Percentiles rank a stretch among this genome's conserved stretches.
These are phyloP conservation scores for Ridgeia piscesae DNA, from an alignment of 1,140 invertebrate species.

Conservation along the genomic window DNA sequence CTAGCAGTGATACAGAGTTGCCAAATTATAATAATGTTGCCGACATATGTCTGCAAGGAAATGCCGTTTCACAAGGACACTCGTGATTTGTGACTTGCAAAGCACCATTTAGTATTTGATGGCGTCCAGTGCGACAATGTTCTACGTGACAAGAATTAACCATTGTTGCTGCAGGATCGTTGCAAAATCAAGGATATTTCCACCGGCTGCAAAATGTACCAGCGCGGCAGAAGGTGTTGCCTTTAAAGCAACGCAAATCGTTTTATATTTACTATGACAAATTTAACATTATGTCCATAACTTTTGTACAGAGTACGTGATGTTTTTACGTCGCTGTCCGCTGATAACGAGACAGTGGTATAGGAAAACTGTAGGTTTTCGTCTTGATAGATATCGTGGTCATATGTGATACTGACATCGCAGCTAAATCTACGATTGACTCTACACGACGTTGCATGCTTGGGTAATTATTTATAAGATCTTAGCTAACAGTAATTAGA, in stretches of 20 bases:
- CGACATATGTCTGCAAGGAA: background rate
- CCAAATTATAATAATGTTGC: background rate
- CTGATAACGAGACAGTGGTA: background rate
- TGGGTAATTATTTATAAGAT: conserved; percentile 2
- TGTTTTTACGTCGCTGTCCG: background rate
- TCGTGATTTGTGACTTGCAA: background rate
- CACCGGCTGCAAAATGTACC: background rate
- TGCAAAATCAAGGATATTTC: conserved; percentile 1
- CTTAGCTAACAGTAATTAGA: background rate
- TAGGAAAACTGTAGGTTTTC: background rate
- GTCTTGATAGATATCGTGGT: background rate
- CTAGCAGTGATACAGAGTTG: background rate
- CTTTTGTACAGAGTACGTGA: background rate
- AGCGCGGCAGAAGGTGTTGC: background rate
- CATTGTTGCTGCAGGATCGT: background rate
- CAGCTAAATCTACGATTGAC: background rate
- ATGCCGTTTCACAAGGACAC: background rate
- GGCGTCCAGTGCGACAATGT: background rate
- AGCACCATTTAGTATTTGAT: background rate
- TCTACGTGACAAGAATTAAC: background rate
- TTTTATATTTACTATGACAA: background rate
- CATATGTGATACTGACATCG: background rate
- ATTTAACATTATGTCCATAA: background rate
- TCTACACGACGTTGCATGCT: background rate
- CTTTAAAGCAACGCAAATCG: background rate